A percentile compares a stretch with the other conserved stretches of the same genome.
These are phyloP conservation scores for Drosophila albomicans DNA, from an alignment of 1,140 invertebrate species.

Conservation along the genomic window DNA sequence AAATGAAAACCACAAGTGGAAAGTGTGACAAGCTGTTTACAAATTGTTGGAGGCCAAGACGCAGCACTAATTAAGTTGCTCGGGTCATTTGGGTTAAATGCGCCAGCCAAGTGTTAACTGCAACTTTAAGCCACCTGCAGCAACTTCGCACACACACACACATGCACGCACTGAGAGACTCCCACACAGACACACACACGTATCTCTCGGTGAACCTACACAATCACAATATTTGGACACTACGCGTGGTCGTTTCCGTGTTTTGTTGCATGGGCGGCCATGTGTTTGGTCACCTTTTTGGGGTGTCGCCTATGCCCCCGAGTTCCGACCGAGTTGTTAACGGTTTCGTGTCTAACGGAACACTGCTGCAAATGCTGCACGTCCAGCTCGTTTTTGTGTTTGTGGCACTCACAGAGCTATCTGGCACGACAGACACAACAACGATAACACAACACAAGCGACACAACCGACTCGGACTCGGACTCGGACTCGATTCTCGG, in stretches of 20 bases:
- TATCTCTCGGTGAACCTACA: constrained; percentile 15
- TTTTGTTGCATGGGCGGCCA: constrained; percentile 34
- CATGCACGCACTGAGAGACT: background rate
- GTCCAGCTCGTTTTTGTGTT: constrained; percentile 68
- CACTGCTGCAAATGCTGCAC: constrained; percentile 67
- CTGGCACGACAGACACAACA: constrained; percentile 34
- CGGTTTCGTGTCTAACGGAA: constrained; percentile 75
- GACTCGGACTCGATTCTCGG: constrained; percentile 6
- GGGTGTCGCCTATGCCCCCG: constrained; percentile 28
- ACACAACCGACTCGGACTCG: no score
- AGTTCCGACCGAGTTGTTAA: constrained; percentile 60
- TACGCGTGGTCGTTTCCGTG: constrained; percentile 76
- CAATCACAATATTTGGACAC: constrained; percentile 45
- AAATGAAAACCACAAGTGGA: constrained; percentile 22
- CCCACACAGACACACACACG: constrained; percentile 9
- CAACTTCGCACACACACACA: constrained; percentile 30
- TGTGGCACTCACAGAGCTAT: constrained; percentile 41
- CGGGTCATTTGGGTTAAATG: constrained; percentile 35
- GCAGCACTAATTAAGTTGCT: constrained; percentile 41
- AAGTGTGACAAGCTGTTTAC: constrained; percentile 30
- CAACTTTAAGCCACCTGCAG: constrained; percentile 24
- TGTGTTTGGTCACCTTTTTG: constrained; percentile 37
- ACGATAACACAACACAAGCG: background rate
- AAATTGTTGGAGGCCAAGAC: constrained; percentile 39
- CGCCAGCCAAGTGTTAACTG: constrained; percentile 24